phyloP scores from a whole-genome alignment of 2,888 invertebrate species.

The Rhamnusium bicolor region DNA sequence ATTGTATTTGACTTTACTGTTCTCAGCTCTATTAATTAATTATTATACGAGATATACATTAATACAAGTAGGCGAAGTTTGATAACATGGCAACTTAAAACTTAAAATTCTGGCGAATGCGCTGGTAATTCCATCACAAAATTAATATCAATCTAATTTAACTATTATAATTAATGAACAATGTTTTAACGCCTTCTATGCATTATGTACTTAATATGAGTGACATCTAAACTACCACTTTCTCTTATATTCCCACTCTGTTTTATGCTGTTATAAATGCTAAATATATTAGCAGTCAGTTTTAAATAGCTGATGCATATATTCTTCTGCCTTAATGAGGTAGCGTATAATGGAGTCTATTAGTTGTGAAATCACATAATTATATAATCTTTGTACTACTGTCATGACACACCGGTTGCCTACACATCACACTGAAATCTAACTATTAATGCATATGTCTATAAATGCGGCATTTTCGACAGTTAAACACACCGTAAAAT shows the following conservation, averaged over 20 bases:
- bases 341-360: not conserved
- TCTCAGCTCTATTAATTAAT: not conserved
- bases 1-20: no score
- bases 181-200: not conserved
- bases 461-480: no score
- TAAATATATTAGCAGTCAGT: not conserved
- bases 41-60: not conserved
- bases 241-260: not conserved
- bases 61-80: no score
- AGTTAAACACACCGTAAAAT: no score
- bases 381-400: no score
- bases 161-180: not conserved
- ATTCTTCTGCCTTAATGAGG: not conserved
- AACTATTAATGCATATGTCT: no score
- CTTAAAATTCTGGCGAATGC: not conserved
- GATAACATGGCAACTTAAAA: not conserved
- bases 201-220: not conserved
- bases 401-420: no score
- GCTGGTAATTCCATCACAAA: not conserved
- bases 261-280: not conserved
- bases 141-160: not conserved
- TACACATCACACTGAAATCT: no score
- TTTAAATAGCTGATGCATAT: not conserved
- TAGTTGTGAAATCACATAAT: no score
- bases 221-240: not conserved